Evolutionary conservation across 1,140 invertebrate genomes (phyloP), one percentile per base, ranked within the genome.

Genomic region (Bombus waltoni): DNA sequence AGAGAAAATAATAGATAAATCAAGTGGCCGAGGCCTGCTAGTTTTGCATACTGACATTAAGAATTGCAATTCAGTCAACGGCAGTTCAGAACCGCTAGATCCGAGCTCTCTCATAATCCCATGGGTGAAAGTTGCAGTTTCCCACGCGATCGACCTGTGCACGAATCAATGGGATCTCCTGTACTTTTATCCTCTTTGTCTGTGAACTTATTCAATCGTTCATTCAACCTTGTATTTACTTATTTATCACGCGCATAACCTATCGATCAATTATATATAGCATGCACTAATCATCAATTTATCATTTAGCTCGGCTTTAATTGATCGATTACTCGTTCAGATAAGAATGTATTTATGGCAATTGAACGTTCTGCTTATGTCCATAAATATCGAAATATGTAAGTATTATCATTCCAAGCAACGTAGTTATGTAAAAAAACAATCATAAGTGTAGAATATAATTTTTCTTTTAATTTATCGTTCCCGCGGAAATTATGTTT

Each of bases 91-190:
- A 86, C 87, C 88, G 87, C 81, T 89, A 89, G 75, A 89, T 70
- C 82, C 47, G 76, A 86, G 73, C 80, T 85, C 87, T 81, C 87
- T 89, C 88, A 72, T 89, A 78, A 81, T 89, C 88, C 77, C 79
- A 88, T 89, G 84, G 87, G 88, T 89, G 88, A 89, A 89, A 89
- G 88, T 89, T 89, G 70, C 77, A 79, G 88, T 89, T 89, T 89
- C 88, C 88, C 88, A 89, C 88, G 88, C 88, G 71, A 85, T 73
- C 76, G 32, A 59, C 83, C 44, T n/a, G 40, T 72, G 28, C 9
- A 80, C 53, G 68, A 79, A 79, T 84, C 83, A 80, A 85, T 85
- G 83, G 35, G 32, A 79, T 73, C 66, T 32, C 18, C 4, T 62
- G 28, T n/a, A 53, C 44, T 44, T 53, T 71, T 78, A 18, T 80